phyloP scores from a whole-genome alignment of 2,797 vertebrate genomes.

The Mionectes olivaceus region DNA sequence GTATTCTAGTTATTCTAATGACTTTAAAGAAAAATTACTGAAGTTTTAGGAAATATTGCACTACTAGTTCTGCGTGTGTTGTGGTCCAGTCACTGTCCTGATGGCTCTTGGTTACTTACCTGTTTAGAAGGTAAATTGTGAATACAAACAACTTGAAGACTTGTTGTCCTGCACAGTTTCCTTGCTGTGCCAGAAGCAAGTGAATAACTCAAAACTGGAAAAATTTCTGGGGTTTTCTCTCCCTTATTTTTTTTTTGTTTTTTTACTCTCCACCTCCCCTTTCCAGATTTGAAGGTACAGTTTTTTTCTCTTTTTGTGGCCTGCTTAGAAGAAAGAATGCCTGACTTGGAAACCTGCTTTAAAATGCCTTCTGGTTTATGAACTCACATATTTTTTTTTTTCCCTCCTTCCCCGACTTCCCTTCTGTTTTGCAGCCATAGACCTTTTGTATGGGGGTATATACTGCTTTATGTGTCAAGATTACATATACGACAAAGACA shows the following conservation, averaged over 20 bases:
- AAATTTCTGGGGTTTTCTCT: not conserved
- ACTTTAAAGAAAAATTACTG: not conserved
- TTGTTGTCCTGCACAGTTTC: not conserved
- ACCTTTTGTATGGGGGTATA: conserved; percentile 96
- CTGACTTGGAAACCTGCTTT: conserved; percentile 27
- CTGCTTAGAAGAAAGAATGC: not conserved
- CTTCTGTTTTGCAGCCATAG: conserved; percentile 87
- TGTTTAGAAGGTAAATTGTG: not conserved
- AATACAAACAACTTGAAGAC: not conserved
- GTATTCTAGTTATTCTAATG: not conserved
- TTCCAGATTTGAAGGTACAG: not conserved
- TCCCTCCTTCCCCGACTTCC: not conserved
- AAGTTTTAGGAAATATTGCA: not conserved
- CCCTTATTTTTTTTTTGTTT: rapidly evolving
- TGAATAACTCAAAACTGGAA: not conserved
- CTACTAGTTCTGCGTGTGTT: not conserved
- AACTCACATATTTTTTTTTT: conserved; percentile 19
- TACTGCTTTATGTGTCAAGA: conserved; percentile 99
- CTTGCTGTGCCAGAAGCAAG: not conserved
- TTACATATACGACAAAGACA: conserved; percentile 99
- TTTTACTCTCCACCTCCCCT: not conserved
- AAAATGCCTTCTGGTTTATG: conserved; percentile 27
- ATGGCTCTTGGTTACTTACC: not conserved
- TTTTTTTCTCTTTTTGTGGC: not conserved
- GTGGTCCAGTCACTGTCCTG: not conserved